These are phyloP conservation scores for Chlorops oryzae DNA, from an alignment of 1,140 invertebrate genomes.

Conservation along the genomic window DNA sequence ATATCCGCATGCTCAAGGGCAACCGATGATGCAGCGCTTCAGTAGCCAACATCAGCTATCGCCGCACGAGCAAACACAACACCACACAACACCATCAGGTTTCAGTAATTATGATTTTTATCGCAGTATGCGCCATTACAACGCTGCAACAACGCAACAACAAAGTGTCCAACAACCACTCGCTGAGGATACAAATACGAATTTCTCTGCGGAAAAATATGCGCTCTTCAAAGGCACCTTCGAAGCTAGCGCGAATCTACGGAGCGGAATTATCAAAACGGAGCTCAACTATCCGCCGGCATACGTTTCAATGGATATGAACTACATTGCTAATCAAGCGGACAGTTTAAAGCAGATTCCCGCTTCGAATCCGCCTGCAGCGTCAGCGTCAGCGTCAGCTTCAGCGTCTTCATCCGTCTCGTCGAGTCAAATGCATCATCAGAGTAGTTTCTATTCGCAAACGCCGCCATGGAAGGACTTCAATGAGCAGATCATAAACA, in stretches of 20 bases:
- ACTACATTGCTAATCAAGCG: not conserved
- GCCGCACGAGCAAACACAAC: not conserved
- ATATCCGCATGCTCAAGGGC: conserved; percentile 22
- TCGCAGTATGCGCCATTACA: conserved; percentile 42
- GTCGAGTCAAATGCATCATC: conserved; percentile 26
- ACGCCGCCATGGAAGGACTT: conserved; percentile 47
- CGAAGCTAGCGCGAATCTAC: conserved; percentile 52
- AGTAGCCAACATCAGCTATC: conserved; percentile 16
- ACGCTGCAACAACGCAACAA: conserved; percentile 22
- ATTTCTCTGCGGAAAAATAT: conserved; percentile 50
- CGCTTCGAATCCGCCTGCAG: not conserved
- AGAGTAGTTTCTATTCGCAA: conserved; percentile 44
- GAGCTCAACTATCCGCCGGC: too few species aligned
- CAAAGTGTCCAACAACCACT: conserved; percentile 22
- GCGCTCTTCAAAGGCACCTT: conserved; percentile 55
- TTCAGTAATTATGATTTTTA: conserved; percentile 33
- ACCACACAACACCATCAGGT: conserved; percentile 7
- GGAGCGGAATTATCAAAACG: not conserved
- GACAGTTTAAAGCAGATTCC: not conserved
- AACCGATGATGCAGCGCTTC: conserved; percentile 13
- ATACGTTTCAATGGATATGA: too few species aligned
- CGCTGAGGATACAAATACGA: conserved; percentile 9
- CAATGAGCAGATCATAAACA: conserved; percentile 27
- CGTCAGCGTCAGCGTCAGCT: conserved; percentile 9
- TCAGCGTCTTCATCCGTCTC: not conserved